Evolutionary conservation across 2,113 vertebrate genomes (phyloP).

Genomic region (Danionella cerebrum): DNA sequence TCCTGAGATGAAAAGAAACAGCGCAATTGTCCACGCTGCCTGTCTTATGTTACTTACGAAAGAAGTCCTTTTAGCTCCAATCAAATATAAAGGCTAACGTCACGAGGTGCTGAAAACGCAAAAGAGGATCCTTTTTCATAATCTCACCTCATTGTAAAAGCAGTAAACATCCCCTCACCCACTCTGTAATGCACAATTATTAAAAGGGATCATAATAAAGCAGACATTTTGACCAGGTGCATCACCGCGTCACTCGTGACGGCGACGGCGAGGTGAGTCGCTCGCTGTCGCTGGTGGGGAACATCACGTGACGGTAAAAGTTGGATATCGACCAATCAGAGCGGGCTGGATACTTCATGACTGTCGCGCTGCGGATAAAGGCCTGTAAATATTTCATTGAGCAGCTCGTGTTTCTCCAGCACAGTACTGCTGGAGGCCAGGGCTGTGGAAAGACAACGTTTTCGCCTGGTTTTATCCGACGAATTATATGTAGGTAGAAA

Average conservation of each 20-base stretch:
- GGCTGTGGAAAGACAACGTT: constrained; percentile 33
- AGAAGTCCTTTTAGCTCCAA: too few relatives aligned
- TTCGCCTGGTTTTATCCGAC: not conserved
- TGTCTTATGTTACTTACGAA: too few relatives aligned
- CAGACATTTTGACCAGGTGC: too few relatives aligned
- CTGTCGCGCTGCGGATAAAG: constrained; percentile 70
- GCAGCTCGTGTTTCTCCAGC: constrained; percentile 60
- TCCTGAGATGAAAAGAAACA: not conserved
- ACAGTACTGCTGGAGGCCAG: constrained; percentile 66
- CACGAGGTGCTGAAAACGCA: too few relatives aligned
- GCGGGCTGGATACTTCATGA: constrained; percentile 49
- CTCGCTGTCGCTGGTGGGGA: too few relatives aligned
- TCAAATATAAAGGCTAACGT: too few relatives aligned
- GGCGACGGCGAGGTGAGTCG: too few relatives aligned
- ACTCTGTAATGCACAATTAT: not conserved
- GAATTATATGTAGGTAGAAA: too few relatives aligned
- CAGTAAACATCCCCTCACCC: too few relatives aligned
- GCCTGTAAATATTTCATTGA: constrained; percentile 73
- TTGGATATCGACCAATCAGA: not conserved
- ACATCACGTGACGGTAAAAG: constrained; percentile 4
- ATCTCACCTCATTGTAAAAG: too few relatives aligned
- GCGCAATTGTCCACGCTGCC: not conserved
- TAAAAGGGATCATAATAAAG: not conserved
- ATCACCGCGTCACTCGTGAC: too few relatives aligned
- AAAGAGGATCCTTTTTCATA: too few relatives aligned